Evolutionary conservation across 2,113 vertebrate genomes (phyloP).

Genomic region (Myrmecophaga tridactyla): DNA sequence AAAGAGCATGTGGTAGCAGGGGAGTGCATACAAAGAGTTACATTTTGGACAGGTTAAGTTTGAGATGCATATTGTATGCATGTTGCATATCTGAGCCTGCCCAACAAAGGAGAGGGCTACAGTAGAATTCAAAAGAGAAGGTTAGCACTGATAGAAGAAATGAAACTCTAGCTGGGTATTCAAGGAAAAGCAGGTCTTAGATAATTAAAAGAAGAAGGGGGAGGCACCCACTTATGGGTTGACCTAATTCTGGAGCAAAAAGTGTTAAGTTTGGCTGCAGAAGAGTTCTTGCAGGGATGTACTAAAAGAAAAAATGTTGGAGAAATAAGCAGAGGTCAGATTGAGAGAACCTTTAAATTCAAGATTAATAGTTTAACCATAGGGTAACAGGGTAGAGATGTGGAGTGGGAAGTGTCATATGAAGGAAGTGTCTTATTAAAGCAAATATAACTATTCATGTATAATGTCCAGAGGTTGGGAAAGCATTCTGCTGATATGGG

Average conservation of each 20-base stretch:
- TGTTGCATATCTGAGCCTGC: neutral
- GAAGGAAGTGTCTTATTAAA: neutral
- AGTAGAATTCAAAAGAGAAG: neutral
- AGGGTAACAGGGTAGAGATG: neutral
- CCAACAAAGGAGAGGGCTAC: neutral
- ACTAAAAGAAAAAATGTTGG: neutral
- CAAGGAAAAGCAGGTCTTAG: neutral
- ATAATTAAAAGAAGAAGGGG: neutral
- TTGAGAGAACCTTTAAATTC: neutral
- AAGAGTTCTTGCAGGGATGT: neutral
- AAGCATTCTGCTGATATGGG: neutral
- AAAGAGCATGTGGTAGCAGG: neutral
- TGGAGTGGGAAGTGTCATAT: neutral
- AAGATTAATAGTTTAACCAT: neutral
- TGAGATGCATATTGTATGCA: neutral
- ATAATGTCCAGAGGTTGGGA: neutral
- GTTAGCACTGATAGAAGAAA: neutral
- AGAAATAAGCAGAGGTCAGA: neutral
- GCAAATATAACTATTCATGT: neutral
- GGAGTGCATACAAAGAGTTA: neutral
- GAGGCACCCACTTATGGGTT: neutral
- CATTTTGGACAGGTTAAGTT: neutral
- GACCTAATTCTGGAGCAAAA: neutral
- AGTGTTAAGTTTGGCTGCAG: neutral
- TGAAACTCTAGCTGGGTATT: neutral